Conservation (phyloP, 2,888 invertebrate genomes). For the Pachymerium ferrugineum region DNA sequence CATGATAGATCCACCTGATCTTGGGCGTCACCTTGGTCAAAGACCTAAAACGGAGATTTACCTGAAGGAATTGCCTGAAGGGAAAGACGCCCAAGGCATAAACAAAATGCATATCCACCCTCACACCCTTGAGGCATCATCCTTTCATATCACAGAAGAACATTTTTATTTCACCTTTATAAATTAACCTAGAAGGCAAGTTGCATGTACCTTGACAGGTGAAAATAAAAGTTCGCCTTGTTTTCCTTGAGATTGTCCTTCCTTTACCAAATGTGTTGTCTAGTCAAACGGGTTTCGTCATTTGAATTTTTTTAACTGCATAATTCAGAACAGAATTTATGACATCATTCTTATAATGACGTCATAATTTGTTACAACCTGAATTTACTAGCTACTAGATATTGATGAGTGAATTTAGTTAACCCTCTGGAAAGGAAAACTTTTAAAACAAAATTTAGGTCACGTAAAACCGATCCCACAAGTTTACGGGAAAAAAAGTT, state of each 20-base stretch:
- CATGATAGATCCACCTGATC: not conserved
- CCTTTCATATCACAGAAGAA: not conserved
- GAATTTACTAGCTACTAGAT: too few species aligned
- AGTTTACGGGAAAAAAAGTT: too few species aligned
- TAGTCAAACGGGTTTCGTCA: conserved; percentile 16
- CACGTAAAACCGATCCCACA: too few species aligned
- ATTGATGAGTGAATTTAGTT: too few species aligned
- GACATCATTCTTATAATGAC: not conserved
- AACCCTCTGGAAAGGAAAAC: too few species aligned
- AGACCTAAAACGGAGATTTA: conserved; percentile 25
- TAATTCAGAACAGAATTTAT: conserved; percentile 1
- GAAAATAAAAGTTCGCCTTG: not conserved
- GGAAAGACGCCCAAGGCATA: not conserved
- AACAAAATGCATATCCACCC: not conserved
- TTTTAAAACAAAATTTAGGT: too few species aligned
- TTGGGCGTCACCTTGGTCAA: conserved; percentile 20
- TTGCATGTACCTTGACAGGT: not conserved
- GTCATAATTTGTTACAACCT: too few species aligned
- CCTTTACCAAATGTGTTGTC: conserved; percentile 8
- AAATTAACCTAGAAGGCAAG: not conserved
- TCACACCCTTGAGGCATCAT: not conserved
- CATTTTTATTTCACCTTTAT: not conserved
- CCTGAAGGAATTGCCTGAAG: conserved; percentile 17
- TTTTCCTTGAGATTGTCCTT: conserved; percentile 27
- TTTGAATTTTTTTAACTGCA: not conserved